These are phyloP conservation scores for Kryphioiulus occultus DNA, from an alignment of 2,888 invertebrate species.

Conservation along the genomic window DNA sequence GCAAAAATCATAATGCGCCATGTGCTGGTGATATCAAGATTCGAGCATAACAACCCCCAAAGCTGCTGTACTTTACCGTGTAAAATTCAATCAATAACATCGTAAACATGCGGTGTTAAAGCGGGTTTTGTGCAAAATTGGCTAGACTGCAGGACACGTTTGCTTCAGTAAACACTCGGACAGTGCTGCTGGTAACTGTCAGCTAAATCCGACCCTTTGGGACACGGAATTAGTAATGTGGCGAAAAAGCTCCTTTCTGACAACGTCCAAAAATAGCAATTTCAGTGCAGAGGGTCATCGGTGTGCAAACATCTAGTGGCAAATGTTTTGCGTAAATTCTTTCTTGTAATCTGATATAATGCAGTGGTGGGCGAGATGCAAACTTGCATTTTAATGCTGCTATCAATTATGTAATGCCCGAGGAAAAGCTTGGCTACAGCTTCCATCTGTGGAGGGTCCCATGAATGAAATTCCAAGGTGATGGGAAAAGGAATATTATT, in stretches of 20 bases:
- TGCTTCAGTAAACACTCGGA: neutral
- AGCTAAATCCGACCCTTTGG: neutral
- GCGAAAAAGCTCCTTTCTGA: neutral
- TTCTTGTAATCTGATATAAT: conserved; percentile 23
- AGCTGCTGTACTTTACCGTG: neutral
- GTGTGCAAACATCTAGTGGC: neutral
- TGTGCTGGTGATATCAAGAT: neutral
- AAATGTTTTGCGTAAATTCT: conserved; percentile 1
- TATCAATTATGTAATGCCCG: neutral
- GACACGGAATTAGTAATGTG: neutral
- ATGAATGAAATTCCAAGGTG: conserved; percentile 9
- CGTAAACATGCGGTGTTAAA: conserved; percentile 17
- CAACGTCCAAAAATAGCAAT: neutral
- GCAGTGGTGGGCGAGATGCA: conserved; percentile 12
- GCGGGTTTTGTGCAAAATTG: neutral
- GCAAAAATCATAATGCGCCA: conserved; percentile 2
- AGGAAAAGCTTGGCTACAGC: neutral
- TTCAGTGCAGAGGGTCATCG: neutral
- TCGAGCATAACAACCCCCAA: neutral
- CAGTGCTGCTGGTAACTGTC: neutral
- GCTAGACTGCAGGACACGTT: neutral
- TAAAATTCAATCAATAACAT: conserved; percentile 15
- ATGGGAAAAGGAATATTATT: neutral
- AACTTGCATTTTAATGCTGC: neutral
- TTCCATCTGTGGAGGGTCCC: neutral